Conservation (phyloP, 2,888 invertebrate species). For the Nudaria mundana region DNA sequence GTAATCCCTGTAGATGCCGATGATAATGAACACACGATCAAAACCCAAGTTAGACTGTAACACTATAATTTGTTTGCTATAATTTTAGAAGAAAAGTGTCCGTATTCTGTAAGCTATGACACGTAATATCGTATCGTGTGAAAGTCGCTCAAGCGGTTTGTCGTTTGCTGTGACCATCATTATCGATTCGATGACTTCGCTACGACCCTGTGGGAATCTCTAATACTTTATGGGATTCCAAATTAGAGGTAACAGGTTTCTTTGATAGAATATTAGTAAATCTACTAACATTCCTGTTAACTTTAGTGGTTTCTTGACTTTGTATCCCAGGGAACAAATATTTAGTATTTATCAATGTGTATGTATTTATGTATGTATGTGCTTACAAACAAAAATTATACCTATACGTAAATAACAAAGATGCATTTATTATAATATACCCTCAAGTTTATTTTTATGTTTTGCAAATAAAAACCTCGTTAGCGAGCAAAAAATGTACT, state of each 20-base stretch:
- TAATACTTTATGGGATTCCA: slow-evolving; percentile 26
- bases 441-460: slow-evolving; percentile 2
- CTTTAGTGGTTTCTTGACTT: no score
- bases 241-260: slow-evolving; percentile 46
- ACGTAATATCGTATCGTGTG: slow-evolving; percentile 48
- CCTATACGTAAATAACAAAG: no score
- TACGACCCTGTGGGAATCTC: slow-evolving; percentile 50
- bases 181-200: slow-evolving; percentile 35
- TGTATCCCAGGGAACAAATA: background rate
- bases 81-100: no score
- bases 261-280: no score
- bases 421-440: slow-evolving; percentile 4
- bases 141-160: slow-evolving; percentile 45
- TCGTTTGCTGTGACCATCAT: slow-evolving; percentile 53
- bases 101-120: no score
- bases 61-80: no score
- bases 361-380: no score
- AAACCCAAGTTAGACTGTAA: no score
- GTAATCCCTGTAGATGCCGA: no score
- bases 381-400: no score
- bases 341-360: background rate
- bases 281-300: no score
- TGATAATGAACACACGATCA: no score
- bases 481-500: slow-evolving; percentile 24
- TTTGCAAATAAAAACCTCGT: slow-evolving; percentile 29